Base-by-base conservation (phyloP, 2,797 vertebrate genomes). In the Acanthurus leucopareius region DNA sequence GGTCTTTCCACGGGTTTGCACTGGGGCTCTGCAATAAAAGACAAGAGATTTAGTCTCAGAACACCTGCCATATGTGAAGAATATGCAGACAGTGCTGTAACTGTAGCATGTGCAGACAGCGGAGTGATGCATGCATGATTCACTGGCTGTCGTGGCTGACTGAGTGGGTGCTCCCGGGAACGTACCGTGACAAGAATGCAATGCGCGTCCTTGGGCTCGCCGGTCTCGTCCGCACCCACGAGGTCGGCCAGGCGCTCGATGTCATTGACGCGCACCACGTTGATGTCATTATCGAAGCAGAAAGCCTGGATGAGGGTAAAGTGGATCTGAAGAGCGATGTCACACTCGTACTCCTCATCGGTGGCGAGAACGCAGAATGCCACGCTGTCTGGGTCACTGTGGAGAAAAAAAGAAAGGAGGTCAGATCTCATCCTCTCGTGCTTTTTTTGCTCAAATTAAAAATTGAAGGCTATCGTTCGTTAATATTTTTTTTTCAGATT, bases 241-340 rank as follows among this genome's bases (percentile, higher is more conserved):
- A 99, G 96, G 40, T 95, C 94, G 0, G 96, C 97, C 76, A 99
- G 95, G 54, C 97, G 94, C 82, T 95, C 95, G 60, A 97, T 96
- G 62, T 99, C 97, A 16, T 95, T 97, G 52, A 99, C 97, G 1
- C 97, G 94, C 77, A 99, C 97, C 8, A 99, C 97, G 93, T 99
- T 97, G 52, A 99, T 98, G 91, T 97, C 97, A 56, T 99, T 99
- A 88, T 99, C 98, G 20, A 99, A 99, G 93, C 98, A 99, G 89
- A 99, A 99, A 0, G 98, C 97, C 88, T 99, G 98, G 82, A 99
- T 99, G 70, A 99, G 95, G 0, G 98, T 99, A 91, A 99, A 99
- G 91, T 99, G 98, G 81, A 99, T 99, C 92, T 99, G 98, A 63
- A 99, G 94, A 0, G 98, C 98, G 1, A 99, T 97, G 88, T 99